Conservation (phyloP, 2,888 invertebrate species). For the Amphipoea oculea region DNA sequence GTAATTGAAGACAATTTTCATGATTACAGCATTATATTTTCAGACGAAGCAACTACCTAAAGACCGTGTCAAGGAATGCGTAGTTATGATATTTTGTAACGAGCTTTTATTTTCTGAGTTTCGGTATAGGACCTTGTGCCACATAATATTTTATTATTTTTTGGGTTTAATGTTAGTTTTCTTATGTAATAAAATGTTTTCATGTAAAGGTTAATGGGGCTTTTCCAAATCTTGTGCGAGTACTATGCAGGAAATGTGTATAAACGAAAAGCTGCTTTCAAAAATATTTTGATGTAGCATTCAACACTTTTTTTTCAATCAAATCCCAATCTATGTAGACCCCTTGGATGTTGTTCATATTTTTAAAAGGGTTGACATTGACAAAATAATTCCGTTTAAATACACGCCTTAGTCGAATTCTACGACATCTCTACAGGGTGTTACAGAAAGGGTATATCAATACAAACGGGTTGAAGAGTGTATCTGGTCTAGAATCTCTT, state of each 20-base stretch:
- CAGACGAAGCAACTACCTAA: slow-evolving; percentile 13
- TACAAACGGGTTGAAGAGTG: too few relatives aligned
- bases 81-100: slow-evolving; percentile 14
- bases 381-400: background rate
- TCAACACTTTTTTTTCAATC: background rate
- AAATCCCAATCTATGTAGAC: too few relatives aligned
- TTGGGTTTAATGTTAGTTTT: background rate
- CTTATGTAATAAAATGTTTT: too few relatives aligned
- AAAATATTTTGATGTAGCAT: background rate
- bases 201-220: background rate
- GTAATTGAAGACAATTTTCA: slow-evolving; percentile 49
- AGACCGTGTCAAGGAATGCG: slow-evolving; percentile 39
- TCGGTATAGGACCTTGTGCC: background rate
- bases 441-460: too few relatives aligned
- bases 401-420: background rate
- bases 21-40: slow-evolving; percentile 46
- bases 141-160: slow-evolving; percentile 5
- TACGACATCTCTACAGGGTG: background rate
- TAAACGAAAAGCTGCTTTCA: background rate
- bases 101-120: slow-evolving; percentile 8
- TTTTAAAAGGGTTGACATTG: too few relatives aligned
- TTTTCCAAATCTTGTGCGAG: background rate
- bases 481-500: too few relatives aligned
- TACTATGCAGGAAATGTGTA: background rate
- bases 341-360: too few relatives aligned